These are phyloP conservation scores for Oligia fasciuncula DNA, from an alignment of 2,888 invertebrate species.

Conservation along the genomic window DNA sequence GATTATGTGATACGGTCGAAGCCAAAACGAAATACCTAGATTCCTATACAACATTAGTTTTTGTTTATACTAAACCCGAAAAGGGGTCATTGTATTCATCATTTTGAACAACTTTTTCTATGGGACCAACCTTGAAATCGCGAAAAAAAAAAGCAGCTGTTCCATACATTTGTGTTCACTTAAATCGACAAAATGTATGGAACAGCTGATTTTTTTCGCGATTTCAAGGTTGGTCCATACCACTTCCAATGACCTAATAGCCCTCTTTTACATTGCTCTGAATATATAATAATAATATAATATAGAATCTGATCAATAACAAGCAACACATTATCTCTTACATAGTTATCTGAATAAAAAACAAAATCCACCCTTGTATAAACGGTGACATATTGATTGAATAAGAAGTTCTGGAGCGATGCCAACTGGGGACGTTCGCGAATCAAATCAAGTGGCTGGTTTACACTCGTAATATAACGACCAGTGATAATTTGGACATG, in stretches of 20 bases:
- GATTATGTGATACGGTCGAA: neutral
- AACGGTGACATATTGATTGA: slow-evolving; percentile 71
- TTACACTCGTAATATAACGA: slow-evolving; percentile 66
- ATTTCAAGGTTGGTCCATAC: too few relatives aligned
- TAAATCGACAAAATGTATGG: too few relatives aligned
- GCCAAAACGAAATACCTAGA: neutral
- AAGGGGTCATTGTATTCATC: too few relatives aligned
- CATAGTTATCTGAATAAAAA: slow-evolving; percentile 12
- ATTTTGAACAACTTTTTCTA: too few relatives aligned
- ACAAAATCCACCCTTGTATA: slow-evolving; percentile 14
- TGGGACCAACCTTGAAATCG: too few relatives aligned
- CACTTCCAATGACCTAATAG: neutral
- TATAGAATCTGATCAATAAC: neutral
- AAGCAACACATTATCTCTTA: neutral
- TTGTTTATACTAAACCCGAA: too few relatives aligned
- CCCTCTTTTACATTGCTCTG: neutral
- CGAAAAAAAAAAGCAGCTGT: too few relatives aligned
- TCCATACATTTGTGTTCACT: too few relatives aligned
- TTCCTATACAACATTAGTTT: too few relatives aligned
- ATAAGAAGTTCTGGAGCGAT: slow-evolving; percentile 69
- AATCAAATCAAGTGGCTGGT: slow-evolving; percentile 70
- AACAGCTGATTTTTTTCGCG: too few relatives aligned
- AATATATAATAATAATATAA: too few relatives aligned
- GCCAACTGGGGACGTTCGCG: slow-evolving; percentile 68
- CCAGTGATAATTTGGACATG: slow-evolving; percentile 49